phyloP scores from a whole-genome alignment of 2,888 invertebrate species.

The Pollenia amentaria region DNA sequence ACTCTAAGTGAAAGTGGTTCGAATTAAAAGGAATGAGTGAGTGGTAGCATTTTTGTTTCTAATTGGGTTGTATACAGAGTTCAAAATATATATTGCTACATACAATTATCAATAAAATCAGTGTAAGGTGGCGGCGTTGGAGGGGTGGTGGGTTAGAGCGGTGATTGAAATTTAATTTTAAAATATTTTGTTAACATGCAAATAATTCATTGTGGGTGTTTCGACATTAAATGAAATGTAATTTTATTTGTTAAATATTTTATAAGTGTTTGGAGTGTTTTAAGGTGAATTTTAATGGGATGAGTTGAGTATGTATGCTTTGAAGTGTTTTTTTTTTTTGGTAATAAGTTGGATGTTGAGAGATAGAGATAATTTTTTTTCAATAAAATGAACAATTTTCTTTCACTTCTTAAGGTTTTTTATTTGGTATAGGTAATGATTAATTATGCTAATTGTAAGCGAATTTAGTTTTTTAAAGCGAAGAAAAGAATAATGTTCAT shows the following conservation, averaged over 20 bases:
- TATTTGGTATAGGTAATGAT: constrained; percentile 36
- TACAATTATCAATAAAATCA: constrained; percentile 5
- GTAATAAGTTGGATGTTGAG: constrained; percentile 44
- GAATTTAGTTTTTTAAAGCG: constrained; percentile 67
- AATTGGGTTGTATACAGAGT: constrained; percentile 3
- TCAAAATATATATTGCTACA: constrained; percentile 30
- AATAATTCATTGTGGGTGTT: constrained; percentile 39
- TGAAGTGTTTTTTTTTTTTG: constrained; percentile 33
- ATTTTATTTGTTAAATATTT: neutral
- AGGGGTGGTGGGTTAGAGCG: neutral
- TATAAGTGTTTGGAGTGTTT: neutral
- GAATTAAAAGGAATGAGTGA: neutral
- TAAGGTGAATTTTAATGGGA: constrained; percentile 21
- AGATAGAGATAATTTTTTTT: constrained; percentile 21
- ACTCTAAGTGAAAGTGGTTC: constrained; percentile 37
- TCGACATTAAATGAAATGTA: constrained; percentile 7
- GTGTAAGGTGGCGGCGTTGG: neutral
- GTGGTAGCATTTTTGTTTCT: neutral
- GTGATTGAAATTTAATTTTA: constrained; percentile 13
- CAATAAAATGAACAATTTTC: constrained; percentile 81
- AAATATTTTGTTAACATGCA: constrained; percentile 40
- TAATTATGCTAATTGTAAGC: constrained; percentile 53
- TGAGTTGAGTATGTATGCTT: constrained; percentile 33
- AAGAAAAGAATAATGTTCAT: constrained; percentile 84
- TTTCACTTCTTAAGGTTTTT: constrained; percentile 74